Evolutionary conservation across 2,797 vertebrate species (phyloP), one percentile per base, ranked within the genome.

Genomic region (Chaenodraco wilsoni): DNA sequence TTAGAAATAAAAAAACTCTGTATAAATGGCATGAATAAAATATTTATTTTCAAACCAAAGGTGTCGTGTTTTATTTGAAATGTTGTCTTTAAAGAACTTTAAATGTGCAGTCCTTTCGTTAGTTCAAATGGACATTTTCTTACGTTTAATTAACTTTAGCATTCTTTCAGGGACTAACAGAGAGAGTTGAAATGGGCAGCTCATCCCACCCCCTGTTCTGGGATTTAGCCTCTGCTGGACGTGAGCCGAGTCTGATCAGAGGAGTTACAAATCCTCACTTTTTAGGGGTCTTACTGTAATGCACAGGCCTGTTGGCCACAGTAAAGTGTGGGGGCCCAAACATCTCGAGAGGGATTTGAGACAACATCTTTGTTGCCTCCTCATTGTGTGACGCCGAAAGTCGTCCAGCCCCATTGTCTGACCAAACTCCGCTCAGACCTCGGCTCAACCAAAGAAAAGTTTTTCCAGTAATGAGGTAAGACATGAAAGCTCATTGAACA

Each of bases 381-480:
- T 86, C 87, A 92, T 94, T 94, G 92, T 94, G 81, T 65, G 9
- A 10, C 46, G 69, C 68, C 88, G 88, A 95, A 93, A 95, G 92
- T 94, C 88, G 88, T 91, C 90, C 85, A 51, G 81, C 54, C 49
- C 87, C 70, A 94, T 95, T 95, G 94, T 95, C 80, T 74, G 84
- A 61, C 56, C 84, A 81, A 91, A 92, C 91, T 88, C 83, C 16
- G 83, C 88, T 92, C 89, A 80, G 86, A 90, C 84, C 80, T 87
- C 81, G 84, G 90, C 84, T 90, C 91, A 93, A 90, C 93, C 92
- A 93, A 94, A 94, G 91, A 87, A 90, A 91, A 88, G 91, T 91
- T 93, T 37, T 91, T 92, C 87, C 89, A 90, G 91, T 92, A 94
- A 94, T 93, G 93, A 94, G 91, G 90, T 87, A 89, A 91, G 91